phyloP scores from a whole-genome alignment of 92 coral and sea anemone genomes.

The Paragorgia papillata region DNA sequence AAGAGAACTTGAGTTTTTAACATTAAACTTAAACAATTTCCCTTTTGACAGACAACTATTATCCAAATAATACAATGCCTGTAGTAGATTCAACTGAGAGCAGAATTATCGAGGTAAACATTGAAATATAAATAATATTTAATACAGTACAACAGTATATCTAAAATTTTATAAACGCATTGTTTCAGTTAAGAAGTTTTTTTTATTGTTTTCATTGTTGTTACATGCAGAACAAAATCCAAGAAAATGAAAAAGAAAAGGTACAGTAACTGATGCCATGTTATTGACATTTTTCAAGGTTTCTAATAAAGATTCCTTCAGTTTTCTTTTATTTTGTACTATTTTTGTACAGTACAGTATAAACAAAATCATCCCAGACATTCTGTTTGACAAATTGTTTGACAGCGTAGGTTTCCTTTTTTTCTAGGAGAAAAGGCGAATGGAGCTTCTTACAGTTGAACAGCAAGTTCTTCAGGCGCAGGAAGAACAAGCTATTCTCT shows the following conservation, averaged over 20 bases:
- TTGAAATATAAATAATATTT: neutral
- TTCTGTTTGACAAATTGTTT: no score
- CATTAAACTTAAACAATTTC: neutral
- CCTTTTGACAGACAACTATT: conserved; percentile 1
- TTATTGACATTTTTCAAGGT: neutral
- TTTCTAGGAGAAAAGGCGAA: neutral
- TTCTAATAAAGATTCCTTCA: neutral
- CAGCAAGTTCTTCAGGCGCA: conserved; percentile 23
- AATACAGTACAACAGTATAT: no score
- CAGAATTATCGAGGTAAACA: conserved; percentile 1
- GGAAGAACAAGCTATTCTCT: conserved; percentile 21
- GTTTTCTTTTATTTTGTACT: neutral
- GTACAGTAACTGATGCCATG: neutral
- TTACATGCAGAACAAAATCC: conserved; percentile 6
- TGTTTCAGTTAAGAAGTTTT: neutral
- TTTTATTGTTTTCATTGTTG: neutral
- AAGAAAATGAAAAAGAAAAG: conserved; percentile 4
- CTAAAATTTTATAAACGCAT: neutral
- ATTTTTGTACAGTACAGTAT: no score
- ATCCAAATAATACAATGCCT: neutral
- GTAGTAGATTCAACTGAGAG: neutral
- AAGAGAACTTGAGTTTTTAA: no score
- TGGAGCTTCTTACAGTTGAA: conserved; percentile 14
- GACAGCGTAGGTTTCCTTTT: no score
- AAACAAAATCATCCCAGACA: neutral